phyloP scores from a whole-genome alignment of 2,113 vertebrate species.

The Ictalurus punctatus region DNA sequence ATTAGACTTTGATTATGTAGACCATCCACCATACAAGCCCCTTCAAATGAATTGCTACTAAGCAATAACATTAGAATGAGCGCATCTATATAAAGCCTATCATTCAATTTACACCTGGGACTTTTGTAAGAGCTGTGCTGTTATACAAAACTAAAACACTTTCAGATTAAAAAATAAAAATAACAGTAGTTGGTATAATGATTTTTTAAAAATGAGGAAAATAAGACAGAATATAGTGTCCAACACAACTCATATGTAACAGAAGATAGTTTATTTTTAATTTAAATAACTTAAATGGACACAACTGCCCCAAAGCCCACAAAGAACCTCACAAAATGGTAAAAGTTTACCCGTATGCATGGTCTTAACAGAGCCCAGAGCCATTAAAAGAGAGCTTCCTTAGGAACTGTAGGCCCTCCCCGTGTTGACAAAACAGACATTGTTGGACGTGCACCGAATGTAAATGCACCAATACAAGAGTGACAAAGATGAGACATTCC shows the following conservation, averaged over 20 bases:
- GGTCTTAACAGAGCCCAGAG: constrained; percentile 61
- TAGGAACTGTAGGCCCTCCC: constrained; percentile 62
- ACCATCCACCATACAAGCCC: neutral
- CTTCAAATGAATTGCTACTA: neutral
- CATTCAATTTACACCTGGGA: neutral
- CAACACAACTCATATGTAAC: constrained; percentile 34
- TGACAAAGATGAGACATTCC: constrained; percentile 16
- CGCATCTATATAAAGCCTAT: neutral
- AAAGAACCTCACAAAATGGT: constrained; percentile 62
- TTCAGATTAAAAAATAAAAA: neutral
- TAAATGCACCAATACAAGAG: constrained; percentile 25
- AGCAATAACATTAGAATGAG: neutral
- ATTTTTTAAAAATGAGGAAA: neutral
- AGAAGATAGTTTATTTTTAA: constrained; percentile 70
- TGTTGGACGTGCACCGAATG: neutral
- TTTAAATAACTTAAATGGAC: constrained; percentile 79
- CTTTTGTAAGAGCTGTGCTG: neutral
- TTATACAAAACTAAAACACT: neutral
- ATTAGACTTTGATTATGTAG: neutral
- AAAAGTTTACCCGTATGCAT: constrained; percentile 60
- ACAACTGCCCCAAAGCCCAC: constrained; percentile 59
- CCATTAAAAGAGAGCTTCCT: constrained; percentile 62
- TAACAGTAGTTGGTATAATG: neutral
- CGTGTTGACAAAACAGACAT: constrained; percentile 47
- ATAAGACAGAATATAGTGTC: constrained; percentile 22